Evolutionary conservation across 2,888 invertebrate species (phyloP).

Genomic region (Schrankia costaestrigalis): DNA sequence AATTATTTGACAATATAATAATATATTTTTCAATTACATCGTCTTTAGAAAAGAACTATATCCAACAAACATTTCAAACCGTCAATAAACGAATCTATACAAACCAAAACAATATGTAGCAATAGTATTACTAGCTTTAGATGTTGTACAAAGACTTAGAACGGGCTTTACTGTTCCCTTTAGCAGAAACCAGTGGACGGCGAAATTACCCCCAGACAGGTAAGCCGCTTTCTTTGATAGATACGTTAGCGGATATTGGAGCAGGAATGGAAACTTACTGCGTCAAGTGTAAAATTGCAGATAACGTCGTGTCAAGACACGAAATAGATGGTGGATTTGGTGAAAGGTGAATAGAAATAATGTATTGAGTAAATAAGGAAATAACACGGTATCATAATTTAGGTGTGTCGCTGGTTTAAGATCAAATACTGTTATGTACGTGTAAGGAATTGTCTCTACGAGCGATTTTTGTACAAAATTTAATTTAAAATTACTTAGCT

Average conservation of each 20-base stretch:
- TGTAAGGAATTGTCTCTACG: no score
- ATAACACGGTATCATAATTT: neutral
- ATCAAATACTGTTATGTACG: no score
- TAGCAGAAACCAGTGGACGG: slow-evolving; percentile 68
- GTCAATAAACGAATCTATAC: slow-evolving; percentile 20
- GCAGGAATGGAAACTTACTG: slow-evolving; percentile 16
- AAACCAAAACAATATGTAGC: slow-evolving; percentile 20
- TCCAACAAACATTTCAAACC: slow-evolving; percentile 12
- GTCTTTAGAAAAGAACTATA: slow-evolving; percentile 6
- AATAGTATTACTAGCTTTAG: slow-evolving; percentile 39
- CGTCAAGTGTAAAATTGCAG: slow-evolving; percentile 30
- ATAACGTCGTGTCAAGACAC: slow-evolving; percentile 12
- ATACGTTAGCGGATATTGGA: slow-evolving; percentile 39
- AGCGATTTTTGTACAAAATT: no score
- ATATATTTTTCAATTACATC: no score
- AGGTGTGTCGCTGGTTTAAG: no score
- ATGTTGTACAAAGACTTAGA: slow-evolving; percentile 60
- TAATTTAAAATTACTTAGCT: no score
- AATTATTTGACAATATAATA: no score
- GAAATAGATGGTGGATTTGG: slow-evolving; percentile 4
- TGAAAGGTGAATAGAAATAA: slow-evolving; percentile 1
- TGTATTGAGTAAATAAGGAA: neutral
- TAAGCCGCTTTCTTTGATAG: slow-evolving; percentile 75
- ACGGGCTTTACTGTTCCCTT: slow-evolving; percentile 62
- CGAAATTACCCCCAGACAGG: slow-evolving; percentile 75